Evolutionary conservation across 2,888 invertebrate species (phyloP).

Genomic region (Chrysodeixis includens): DNA sequence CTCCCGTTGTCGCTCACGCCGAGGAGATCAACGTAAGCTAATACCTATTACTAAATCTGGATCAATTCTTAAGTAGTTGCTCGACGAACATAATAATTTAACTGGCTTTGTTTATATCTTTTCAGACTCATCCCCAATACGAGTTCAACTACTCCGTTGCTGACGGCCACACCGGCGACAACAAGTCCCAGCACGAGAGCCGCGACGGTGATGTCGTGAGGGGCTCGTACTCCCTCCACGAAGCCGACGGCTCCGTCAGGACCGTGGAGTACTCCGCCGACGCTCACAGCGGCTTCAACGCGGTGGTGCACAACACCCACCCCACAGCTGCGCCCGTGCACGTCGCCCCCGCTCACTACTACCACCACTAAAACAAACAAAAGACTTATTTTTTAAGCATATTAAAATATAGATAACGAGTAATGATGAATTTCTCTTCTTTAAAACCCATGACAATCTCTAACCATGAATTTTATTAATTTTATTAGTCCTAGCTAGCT

Average conservation of each 20-base stretch:
- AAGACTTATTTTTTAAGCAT: neutral
- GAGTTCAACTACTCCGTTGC: conserved; percentile 79
- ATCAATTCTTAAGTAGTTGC: too few species aligned
- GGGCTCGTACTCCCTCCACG: conserved; percentile 76
- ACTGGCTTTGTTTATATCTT: neutral
- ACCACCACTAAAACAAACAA: conserved; percentile 25
- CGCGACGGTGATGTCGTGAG: conserved; percentile 78
- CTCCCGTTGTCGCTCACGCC: conserved; percentile 61
- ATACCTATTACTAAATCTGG: too few species aligned
- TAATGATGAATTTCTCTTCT: too few species aligned
- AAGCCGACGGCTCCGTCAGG: conserved; percentile 78
- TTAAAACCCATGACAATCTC: too few species aligned
- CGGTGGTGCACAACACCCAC: conserved; percentile 62
- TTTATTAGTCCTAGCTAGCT: too few species aligned
- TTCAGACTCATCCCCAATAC: conserved; percentile 59
- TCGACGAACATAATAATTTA: too few species aligned
- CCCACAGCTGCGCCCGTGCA: conserved; percentile 53
- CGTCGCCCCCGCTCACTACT: conserved; percentile 35
- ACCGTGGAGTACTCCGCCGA: conserved; percentile 79
- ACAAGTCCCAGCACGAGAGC: conserved; percentile 76
- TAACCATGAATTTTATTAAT: too few species aligned
- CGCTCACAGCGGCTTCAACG: conserved; percentile 73
- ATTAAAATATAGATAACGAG: too few species aligned
- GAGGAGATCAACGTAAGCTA: conserved; percentile 26
- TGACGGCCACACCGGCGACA: conserved; percentile 81